These are phyloP conservation scores for Ennomos quercinarius DNA, from an alignment of 2,888 invertebrate species.

Conservation along the genomic window DNA sequence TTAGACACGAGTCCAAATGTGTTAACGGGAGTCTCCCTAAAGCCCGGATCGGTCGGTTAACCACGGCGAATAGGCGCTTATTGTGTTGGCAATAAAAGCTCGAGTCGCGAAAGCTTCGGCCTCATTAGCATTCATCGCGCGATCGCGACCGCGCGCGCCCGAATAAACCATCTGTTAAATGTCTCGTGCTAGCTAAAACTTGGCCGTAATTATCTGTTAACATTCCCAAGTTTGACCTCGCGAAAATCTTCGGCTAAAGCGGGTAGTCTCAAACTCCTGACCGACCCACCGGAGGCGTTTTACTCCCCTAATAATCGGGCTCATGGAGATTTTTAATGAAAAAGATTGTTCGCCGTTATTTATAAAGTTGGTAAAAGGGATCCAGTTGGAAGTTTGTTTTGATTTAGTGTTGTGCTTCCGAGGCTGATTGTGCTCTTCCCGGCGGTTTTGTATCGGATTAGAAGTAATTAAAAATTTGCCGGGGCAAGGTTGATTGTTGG, in stretches of 20 bases:
- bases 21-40: constrained; percentile 77
- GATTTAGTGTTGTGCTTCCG: constrained; percentile 76
- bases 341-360: constrained; percentile 84
- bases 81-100: constrained; percentile 54
- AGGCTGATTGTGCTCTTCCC: constrained; percentile 75
- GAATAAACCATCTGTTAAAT: constrained; percentile 85
- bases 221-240: constrained; percentile 84
- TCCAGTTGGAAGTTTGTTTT: constrained; percentile 79
- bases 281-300: constrained; percentile 78
- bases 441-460: constrained; percentile 76
- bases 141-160: constrained; percentile 80
- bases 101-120: constrained; percentile 55
- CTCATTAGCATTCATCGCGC: constrained; percentile 84
- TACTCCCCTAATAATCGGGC: constrained; percentile 81
- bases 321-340: constrained; percentile 84
- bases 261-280: constrained; percentile 67
- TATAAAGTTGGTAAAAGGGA: constrained; percentile 83
- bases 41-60: constrained; percentile 51
- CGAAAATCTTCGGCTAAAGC: constrained; percentile 75
- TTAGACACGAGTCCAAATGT: constrained; percentile 83
- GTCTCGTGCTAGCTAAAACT: constrained; percentile 84
- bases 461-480: constrained; percentile 69
- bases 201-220: constrained; percentile 85
- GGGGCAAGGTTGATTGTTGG: constrained; percentile 26
- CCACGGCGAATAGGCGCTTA: constrained; percentile 59